Evolutionary conservation across 2,888 invertebrate genomes (phyloP).

Genomic region (Sclerodermus sp.): DNA sequence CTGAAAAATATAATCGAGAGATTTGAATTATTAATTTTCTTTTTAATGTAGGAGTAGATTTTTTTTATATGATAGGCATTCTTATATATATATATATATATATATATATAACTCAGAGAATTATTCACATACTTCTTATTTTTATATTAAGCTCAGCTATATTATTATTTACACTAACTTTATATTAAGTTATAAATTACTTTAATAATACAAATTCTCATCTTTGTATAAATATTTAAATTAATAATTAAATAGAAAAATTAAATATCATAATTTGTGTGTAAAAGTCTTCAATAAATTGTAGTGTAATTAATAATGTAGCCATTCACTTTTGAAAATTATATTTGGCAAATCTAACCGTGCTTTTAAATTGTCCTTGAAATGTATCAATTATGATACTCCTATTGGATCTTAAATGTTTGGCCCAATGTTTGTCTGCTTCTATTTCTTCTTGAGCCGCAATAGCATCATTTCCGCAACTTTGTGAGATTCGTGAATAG

Average conservation of each 20-base stretch:
- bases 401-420: constrained; percentile 62
- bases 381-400: constrained; percentile 66
- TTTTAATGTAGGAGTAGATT: too few relatives aligned
- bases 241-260: too few relatives aligned
- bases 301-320: not conserved
- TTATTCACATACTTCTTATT: too few relatives aligned
- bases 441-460: constrained; percentile 52
- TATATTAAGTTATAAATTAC: too few relatives aligned
- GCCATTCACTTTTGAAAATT: not conserved
- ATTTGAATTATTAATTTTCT: not conserved
- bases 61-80: too few relatives aligned
- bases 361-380: constrained; percentile 68
- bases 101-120: too few relatives aligned
- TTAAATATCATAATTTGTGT: too few relatives aligned
- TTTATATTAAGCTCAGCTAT: too few relatives aligned
- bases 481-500: constrained; percentile 36
- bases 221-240: too few relatives aligned
- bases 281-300: not conserved
- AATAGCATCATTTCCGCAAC: constrained; percentile 45
- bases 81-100: too few relatives aligned
- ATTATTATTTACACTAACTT: too few relatives aligned
- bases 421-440: constrained; percentile 63
- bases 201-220: too few relatives aligned
- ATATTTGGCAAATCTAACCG: constrained; percentile 55
- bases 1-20: not conserved